Base-by-base conservation (phyloP, 2,113 vertebrate genomes). In the Platichthys stellatus region DNA sequence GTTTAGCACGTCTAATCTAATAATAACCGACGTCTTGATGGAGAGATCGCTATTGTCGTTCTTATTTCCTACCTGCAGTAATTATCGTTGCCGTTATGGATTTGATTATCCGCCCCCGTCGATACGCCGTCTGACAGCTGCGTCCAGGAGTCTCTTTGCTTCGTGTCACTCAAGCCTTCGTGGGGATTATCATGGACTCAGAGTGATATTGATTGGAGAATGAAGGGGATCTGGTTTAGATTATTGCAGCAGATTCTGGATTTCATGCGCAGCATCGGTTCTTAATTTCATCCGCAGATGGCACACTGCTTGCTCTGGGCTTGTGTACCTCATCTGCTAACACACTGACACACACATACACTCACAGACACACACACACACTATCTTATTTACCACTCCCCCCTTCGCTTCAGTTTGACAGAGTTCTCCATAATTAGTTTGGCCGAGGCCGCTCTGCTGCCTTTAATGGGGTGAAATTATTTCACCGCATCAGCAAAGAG, bases 391-490 rank as follows among this genome's bases (percentile, higher is more conserved):
- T 80, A 85, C 72, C 68, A 28, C 63, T 61, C 63, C 59, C 11
- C 60, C 21, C n/a, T 73, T 71, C 6, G 3, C 65, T 64, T 75
- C 43, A 60, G 6, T 87, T 86, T 77, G 80, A 83, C 84, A 80
- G 78, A 79, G 83, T 81, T 83, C 74, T 73, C 78, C 65, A 69
- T 90, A 86, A 92, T 92, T 88, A 88, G 81, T 89, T 89, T 90
- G 82, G 83, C 81, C 72, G 20, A 69, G 66, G 76, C 71, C 68
- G 73, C 80, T 81, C 63, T 43, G 77, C 85, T 81, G 71, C 74
- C 88, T 84, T 82, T 90, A 91, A 90, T 83, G 76, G 80, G 78
- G 64, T 81, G 74, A 84, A 90, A 89, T 90, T 8, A 89, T 90
- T 90, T 83, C 77, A 83, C 81, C 28, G 63, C 87, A 85, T 88